Base-by-base conservation (phyloP, 2,888 invertebrate species). In the Cecidostiba fungosa region DNA sequence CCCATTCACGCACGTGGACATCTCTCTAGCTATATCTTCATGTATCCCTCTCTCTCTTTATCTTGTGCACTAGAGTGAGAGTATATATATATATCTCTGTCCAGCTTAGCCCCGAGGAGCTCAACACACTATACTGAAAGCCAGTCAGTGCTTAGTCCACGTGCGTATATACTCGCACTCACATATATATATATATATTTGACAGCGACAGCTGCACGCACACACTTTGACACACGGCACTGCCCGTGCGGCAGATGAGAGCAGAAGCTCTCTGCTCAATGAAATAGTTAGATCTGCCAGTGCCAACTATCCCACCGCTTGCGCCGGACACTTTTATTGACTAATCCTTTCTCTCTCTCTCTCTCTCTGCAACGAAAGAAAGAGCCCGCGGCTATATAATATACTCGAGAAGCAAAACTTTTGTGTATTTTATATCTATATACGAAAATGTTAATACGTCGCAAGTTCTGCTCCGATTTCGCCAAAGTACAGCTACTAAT, bases 201-300 rank as follows among this genome's bases (percentile, higher is more conserved):
- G 72, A 5, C 19, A 19, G n/a, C n/a, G n/a, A n/a, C n/a, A n/a
- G n/a, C n/a, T n/a, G n/a, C 36, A 39, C 39, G 36, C 72, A 36
- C 26, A 66, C 72, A 72, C 72, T n/a, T 36, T 1, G 10, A 1
- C 39, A 66, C 66, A n/a, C 16, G 54, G 54, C 54, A 59, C 23
- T 59, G 54, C 19, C 54, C 23, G 83, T 26, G 26, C 39, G 26
- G 23, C 29, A 66, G 12, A 70, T 23, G 32, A 73, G 82, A 72
- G 72, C 39, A 36, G 72, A 72, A 39, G 39, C 72, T 72, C 50
- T 54, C 50, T 54, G 82, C 82, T 91, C 89, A 91, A 92, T 92
- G 91, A 91, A 92, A 92, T 91, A 91, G 91, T 90, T 91, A 88
- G 90, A 90, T 90, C 91, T 91, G 90, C 90, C 92, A 92, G 92